Base-by-base conservation (phyloP, 1,140 invertebrate species). In the Globodera rostochiensis region DNA sequence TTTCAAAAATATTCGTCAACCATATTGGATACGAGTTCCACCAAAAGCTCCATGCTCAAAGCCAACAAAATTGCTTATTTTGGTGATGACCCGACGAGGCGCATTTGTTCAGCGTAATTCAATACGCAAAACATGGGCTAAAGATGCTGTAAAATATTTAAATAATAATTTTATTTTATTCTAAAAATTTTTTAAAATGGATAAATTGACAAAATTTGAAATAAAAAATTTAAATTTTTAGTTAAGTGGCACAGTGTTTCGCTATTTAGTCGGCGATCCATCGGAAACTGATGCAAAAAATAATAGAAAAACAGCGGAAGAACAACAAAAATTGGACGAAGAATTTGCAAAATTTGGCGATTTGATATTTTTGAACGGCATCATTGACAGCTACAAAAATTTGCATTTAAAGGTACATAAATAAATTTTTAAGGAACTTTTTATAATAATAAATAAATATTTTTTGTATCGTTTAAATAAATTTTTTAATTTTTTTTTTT, bases 101-200 rank as follows among this genome's bases (percentile, higher is more conserved):
- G 21, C 57, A 6, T 78, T 78, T n/a, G 25, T 5, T 15, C 21
- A 78, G 66, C 76, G 76, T 49, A 49, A 78, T 49, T 66, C 64
- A 15, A 69, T 78, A 45, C 66, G 76, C 46, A 64, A 78, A 49
- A 78, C 76, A 25, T 78, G 76, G 76, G n/a, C 70, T 9, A 78
- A 25, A 5, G 60, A 78, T 66, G 64, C 53, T 25, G 76, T 78
- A 6, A 67, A 21, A 13, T 66, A 53, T 64, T 77, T 9, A 11
- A 49, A 60, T 46, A 25, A 45, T 78, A 49, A 15, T 13, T 11
- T 77, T 57, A 25, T 69, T 69, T 69, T 6, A 76, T 49, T 74
- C 8, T 66, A 2, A 66, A 66, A 25, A n/a, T n/a, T n/a, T n/a
- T n/a, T 71, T 71, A 47, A 71, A 45, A 45, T 71, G 3, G 25